phyloP scores from a whole-genome alignment of 2,888 invertebrate species.

The Slavum lentiscoides region DNA sequence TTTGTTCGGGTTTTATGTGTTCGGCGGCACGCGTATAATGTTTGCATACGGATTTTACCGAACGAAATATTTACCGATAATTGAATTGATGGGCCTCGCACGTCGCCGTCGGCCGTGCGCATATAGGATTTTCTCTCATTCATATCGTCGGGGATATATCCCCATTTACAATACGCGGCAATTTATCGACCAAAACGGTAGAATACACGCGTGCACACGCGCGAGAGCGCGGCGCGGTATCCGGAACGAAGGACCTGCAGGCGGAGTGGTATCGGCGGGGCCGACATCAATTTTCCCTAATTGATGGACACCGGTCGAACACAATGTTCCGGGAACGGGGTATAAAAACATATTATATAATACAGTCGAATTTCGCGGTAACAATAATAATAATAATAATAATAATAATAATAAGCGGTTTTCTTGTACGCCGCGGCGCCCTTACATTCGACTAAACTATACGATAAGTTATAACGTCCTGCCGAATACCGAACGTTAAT shows the following conservation, averaged over 20 bases:
- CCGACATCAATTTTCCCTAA: slow-evolving; percentile 47
- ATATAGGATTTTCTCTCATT: too few species aligned
- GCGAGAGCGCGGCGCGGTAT: too few species aligned
- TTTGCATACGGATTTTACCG: neutral
- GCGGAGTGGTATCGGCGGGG: neutral
- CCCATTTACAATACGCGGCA: too few species aligned
- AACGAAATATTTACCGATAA: neutral
- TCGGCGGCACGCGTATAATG: neutral
- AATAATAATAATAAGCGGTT: slow-evolving; percentile 5
- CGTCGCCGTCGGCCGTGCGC: too few species aligned
- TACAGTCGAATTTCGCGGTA: neutral
- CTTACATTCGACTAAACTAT: neutral
- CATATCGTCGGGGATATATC: too few species aligned
- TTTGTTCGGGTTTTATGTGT: neutral
- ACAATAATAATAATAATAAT: neutral
- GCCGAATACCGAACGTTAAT: slow-evolving; percentile 27
- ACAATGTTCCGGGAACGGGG: neutral
- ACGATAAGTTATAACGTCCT: slow-evolving; percentile 8
- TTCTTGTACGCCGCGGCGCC: slow-evolving; percentile 3
- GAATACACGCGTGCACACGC: too few species aligned
- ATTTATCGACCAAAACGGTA: too few species aligned
- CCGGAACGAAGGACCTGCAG: too few species aligned
- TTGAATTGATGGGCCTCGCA: too few species aligned
- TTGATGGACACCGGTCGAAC: slow-evolving; percentile 48
- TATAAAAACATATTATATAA: neutral